Evolutionary conservation across 1,140 invertebrate species (phyloP), one percentile per base, ranked within the genome.

Genomic region (Tetragnatha versicolor): DNA sequence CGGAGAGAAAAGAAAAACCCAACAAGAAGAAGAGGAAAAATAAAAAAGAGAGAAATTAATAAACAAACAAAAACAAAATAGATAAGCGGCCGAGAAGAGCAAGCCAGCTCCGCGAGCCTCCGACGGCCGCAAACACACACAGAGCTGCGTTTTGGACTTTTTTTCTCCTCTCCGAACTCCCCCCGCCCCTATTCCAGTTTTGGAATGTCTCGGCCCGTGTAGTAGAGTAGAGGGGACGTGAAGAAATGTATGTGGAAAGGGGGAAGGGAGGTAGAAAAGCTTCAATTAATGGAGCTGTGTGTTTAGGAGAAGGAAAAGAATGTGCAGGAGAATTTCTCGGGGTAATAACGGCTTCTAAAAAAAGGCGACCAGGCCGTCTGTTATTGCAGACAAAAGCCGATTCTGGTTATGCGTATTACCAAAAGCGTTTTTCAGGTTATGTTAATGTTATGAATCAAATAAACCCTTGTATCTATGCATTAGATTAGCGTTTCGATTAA

Each of bases 1-100:
- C 17, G 39, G 9, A 45, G 39, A 45, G 7, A 45, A 17, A 17
- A 17, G 39, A 9, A 45, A 45, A 45, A 9, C 7, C 17, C 17
- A 45, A 45, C 39, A 17, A 37, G 22, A 27, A 25, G n/a, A 3
- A 27, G 7, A 66, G 20, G 27, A 66, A 68, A 47, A 51, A 68
- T 47, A 47, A 47, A 47, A 47, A 2, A 47, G 42, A 47, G 27
- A 9, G 33, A 31, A 70, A 70, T 70, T 42, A 37, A 65, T 20
- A 65, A 29, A 70, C 49, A 70, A 70, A 55, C 33, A 70, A 70
- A 65, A 65, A 70, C 20, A 70, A 53, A n/a, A 70, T 51, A 53
- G 68, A 70, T 70, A 70, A 70, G 49, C 27, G 65, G 45, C 55
- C 68, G 68, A 31, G 51, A 47, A 25, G 68, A 31, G 68, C 55